Base-by-base conservation (phyloP, 2,797 vertebrate genomes). In the Mallotus villosus region DNA sequence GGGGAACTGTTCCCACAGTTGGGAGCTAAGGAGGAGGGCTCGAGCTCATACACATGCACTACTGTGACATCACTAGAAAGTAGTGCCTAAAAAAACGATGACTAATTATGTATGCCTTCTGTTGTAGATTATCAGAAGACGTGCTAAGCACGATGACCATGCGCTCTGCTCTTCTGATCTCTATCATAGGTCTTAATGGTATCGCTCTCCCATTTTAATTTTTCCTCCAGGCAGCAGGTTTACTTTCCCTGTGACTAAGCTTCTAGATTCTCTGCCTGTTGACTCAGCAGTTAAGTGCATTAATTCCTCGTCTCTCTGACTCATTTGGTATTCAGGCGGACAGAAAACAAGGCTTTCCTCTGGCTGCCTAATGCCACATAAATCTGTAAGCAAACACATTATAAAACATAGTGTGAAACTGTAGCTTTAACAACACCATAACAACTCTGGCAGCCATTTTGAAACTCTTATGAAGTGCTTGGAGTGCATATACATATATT, bases 241-340 rank as follows among this genome's bases (percentile, higher is more conserved):
- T 71, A 62, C 75, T 78, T 76, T 82, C 81, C 84, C 67, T 80
- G 75, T 66, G 55, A 81, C 78, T 83, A 85, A 88, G 84, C 88
- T 82, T 67, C 77, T 49, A 66, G 72, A 82, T 83, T 85, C 78
- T 80, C 76, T 69, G 78, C 61, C 74, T 87, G 87, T 90, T 86
- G 88, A 93, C 86, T 90, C 89, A 90, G 90, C 89, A 86, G 82
- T 88, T 86, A 81, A 86, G 83, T 82, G 79, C 81, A 87, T 87
- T 88, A 77, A 82, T 89, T 89, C 82, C 73, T 73, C 72, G 79
- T 84, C 80, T 75, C 57, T 71, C 76, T 74, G 58, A 71, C 70
- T 82, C 77, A 80, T 82, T 88, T 85, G 74, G 64, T 78, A 67
- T 89, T 88, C 80, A 64, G 76, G 67, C 24, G 37, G 70, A 78